Conservation (phyloP, 2,888 invertebrate species). For the Temnothorax ravouxi region DNA sequence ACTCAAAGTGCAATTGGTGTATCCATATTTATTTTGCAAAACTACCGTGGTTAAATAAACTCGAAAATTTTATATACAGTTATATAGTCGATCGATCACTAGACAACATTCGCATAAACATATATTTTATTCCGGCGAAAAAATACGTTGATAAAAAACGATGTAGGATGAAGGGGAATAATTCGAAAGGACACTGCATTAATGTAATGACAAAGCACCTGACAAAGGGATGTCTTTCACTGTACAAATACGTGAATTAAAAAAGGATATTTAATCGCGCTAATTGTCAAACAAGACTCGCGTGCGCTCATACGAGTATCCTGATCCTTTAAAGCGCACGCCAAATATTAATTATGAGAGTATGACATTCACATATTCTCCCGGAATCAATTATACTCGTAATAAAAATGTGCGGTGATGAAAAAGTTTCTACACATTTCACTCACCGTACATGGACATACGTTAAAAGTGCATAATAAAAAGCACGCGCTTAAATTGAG, state of each 20-base stretch:
- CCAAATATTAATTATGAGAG: conserved; percentile 56
- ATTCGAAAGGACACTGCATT: conserved; percentile 52
- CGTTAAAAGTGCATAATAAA: conserved; percentile 48
- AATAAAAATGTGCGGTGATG: conserved; percentile 47
- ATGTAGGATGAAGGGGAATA: conserved; percentile 10
- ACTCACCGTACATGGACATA: not conserved
- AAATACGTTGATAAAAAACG: conserved; percentile 23
- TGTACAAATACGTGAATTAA: conserved; percentile 62
- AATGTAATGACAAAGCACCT: conserved; percentile 58
- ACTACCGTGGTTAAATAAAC: conserved; percentile 12
- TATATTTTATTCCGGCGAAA: conserved; percentile 26
- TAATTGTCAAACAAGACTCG: conserved; percentile 65
- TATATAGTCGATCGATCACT: not conserved
- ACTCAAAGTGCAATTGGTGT: conserved; percentile 22
- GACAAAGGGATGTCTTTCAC: conserved; percentile 50
- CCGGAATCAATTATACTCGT: conserved; percentile 47
- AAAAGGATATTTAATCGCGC: conserved; percentile 60
- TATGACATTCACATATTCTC: conserved; percentile 27
- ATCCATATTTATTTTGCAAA: conserved; percentile 19
- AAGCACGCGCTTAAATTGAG: conserved; percentile 45
- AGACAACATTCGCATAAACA: not conserved
- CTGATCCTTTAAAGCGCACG: conserved; percentile 45
- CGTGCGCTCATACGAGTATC: not conserved
- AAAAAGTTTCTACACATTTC: conserved; percentile 39
- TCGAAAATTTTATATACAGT: not conserved